Evolutionary conservation across 2,888 invertebrate genomes (phyloP), one percentile per base, ranked within the genome.

Genomic region (Orthosia gracilis): DNA sequence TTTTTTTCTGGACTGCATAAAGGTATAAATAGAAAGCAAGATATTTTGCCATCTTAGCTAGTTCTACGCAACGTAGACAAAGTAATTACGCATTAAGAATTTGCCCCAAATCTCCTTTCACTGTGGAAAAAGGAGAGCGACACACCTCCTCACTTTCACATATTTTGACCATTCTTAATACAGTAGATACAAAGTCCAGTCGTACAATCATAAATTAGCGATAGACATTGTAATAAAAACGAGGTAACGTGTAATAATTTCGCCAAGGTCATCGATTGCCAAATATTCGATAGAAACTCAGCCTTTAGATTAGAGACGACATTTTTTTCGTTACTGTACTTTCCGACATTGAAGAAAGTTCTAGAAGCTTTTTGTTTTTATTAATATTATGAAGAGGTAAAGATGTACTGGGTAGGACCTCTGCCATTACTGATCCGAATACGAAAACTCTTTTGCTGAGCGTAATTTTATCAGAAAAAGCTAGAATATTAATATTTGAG

Each of bases 21-120:
- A 45, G n/a, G 31, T 47, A 62, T n/a, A 52, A 31, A 58, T 80
- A 67, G 66, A 80, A 78, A 78, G 81, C 67, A 49, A 45, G 26
- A 26, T 45, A 23, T 50, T 58, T 64, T 55, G 63, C 55, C n/a
- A 47, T 47, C 40, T 68, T 59, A 31, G 17, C 18, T 23, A 61
- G 64, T 55, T 61, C 69, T 52, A n/a, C 45, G 54, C 31, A 66
- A 31, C 61, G 50, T 83, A 50, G 61, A 74, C 70, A 79, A 68
- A 78, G 68, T 83, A 71, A 74, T 74, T 74, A 83, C 81, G 68
- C 71, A 75, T 67, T 61, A 80, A 72, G 76, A 76, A 80, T 84
- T 76, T 84, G 84, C 62, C 80, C 80, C 76, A 76, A 82, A 84
- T 82, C 76, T 84, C 76, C 82, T 82, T 82, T 82, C 82, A 76